Base-by-base conservation (phyloP, 2,113 vertebrate species). In the Empidonax alnorum region DNA sequence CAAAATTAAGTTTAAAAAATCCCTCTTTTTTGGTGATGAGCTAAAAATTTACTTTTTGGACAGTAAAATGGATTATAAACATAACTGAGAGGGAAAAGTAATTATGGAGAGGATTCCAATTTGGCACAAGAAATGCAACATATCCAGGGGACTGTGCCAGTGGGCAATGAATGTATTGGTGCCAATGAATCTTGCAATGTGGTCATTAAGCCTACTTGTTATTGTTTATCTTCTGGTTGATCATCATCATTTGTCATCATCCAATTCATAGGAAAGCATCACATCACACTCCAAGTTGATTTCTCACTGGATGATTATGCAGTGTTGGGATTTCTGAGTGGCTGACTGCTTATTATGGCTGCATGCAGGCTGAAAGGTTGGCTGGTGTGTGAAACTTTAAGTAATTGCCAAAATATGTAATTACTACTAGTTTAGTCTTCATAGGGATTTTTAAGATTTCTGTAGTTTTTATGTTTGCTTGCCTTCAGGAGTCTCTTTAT, bases 171-270 rank as follows among this genome's bases (percentile, higher is more conserved):
- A 65, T 31, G 25, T 47, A 24, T 18, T 77, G 72, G 24, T 89
- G 76, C 47, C 2, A 13, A 71, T 53, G 56, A 87, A 76, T 76
- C 33, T 82, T 16, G 6, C 50, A 69, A 28, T 46, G 50, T 44
- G 91, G 55, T 84, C 65, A 78, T 94, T 96, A 92, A 92, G 41
- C 53, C 65, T 66, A 63, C 68, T 92, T 84, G 59, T 69, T 92
- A 80, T 61, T 90, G 63, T 90, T 94, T 89, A 71, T 93, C 50
- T 92, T 95, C 50, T 87, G 68, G 61, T 89, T 89, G 72, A 94
- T 86, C 55, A 86, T 72, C 74, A 56, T 74, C 20, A 81, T 94
- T 92, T 92, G 73, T 87, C 63, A 87, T 41, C 46, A 93, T 74
- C 73, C 72, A 87, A 39, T 78, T 87, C 61, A 47, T 81, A 92